Evolutionary conservation across 2,888 invertebrate genomes (phyloP).

Genomic region (Protonemura montana): DNA sequence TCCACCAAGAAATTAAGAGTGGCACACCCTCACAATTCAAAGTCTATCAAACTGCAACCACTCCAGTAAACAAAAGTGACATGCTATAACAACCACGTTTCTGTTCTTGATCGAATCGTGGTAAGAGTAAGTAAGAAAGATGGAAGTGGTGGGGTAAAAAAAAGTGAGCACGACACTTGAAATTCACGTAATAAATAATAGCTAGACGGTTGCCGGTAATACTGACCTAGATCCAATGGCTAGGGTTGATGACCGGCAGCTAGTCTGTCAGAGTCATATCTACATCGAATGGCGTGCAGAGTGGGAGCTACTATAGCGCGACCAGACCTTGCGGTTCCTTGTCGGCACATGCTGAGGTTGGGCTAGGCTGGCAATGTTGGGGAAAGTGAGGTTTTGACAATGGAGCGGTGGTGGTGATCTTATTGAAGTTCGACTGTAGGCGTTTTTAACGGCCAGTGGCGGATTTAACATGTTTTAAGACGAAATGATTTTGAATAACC

Average conservation of each 20-base stretch:
- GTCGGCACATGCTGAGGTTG: no score
- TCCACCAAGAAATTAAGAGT: neutral
- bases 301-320: neutral
- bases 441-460: no score
- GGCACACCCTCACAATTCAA: neutral
- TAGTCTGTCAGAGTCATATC: neutral
- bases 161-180: neutral
- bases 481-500: no score
- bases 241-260: conserved; percentile 20
- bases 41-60: neutral
- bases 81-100: neutral
- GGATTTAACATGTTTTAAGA: no score
- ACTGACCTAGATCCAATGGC: conserved; percentile 20
- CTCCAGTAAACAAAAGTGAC: neutral
- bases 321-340: neutral
- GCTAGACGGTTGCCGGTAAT: conserved; percentile 20
- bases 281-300: neutral
- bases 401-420: no score
- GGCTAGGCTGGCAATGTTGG: no score
- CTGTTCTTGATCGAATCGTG: neutral
- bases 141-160: neutral
- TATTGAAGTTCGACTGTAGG: no score
- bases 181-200: conserved; percentile 3
- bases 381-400: no score
- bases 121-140: neutral